A percentile compares a stretch with the other conserved stretches of the same genome.
Conservation (phyloP, 2,113 vertebrate genomes). For the Zosterops japonicus region DNA sequence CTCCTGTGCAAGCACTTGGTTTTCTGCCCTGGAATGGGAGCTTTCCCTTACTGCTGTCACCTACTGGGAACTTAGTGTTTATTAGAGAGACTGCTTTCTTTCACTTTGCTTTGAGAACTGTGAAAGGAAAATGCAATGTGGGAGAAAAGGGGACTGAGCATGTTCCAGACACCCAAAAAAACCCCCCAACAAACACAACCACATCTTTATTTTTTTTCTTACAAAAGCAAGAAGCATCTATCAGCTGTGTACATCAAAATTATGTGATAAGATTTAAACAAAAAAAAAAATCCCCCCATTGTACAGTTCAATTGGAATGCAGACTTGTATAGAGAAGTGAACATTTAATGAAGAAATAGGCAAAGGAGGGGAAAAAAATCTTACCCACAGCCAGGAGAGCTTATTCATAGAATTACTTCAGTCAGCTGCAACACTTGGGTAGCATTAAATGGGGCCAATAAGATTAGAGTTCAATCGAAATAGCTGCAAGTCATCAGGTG, state of each 20-base stretch:
- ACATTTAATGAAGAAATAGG: background rate
- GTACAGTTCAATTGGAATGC: background rate
- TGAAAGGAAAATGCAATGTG: background rate
- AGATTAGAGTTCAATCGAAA: background rate
- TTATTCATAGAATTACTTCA: background rate
- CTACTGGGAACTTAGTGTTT: background rate
- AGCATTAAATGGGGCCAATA: background rate
- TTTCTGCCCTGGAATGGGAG: background rate
- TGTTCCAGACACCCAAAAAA: background rate
- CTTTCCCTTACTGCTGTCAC: background rate
- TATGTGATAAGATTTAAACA: background rate
- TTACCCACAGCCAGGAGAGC: background rate
- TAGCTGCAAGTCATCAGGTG: conserved; percentile 12
- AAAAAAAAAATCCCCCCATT: background rate
- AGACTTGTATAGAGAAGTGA: background rate
- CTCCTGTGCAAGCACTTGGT: background rate
- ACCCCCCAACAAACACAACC: background rate
- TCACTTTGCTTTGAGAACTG: background rate
- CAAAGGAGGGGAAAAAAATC: background rate
- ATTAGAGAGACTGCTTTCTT: background rate
- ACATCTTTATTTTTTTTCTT: background rate
- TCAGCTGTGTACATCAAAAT: background rate
- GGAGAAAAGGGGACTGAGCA: background rate
- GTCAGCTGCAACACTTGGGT: background rate
- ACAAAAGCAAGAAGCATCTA: background rate